These are phyloP conservation scores for Caenorhabditis becei DNA, from an alignment of 2,888 invertebrate genomes.

Conservation along the genomic window DNA sequence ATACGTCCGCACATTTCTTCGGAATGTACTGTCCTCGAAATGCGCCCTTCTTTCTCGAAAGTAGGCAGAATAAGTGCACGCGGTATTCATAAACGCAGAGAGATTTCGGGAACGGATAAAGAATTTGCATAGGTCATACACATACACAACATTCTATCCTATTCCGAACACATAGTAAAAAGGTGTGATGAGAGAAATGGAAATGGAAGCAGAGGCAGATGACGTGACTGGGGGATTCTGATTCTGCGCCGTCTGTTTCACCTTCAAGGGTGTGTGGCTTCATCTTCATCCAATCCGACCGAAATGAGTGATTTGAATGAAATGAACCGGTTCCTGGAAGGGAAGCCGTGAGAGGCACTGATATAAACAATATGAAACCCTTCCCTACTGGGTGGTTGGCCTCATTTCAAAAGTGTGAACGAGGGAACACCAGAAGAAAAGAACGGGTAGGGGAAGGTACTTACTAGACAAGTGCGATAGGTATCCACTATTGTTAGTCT, in stretches of 20 bases:
- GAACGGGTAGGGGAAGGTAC: conserved; percentile 5
- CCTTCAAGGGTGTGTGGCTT: conserved; percentile 21
- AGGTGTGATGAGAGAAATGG: conserved; percentile 37
- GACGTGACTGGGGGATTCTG: conserved; percentile 23
- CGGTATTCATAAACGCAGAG: conserved; percentile 47
- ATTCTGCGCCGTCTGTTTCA: conserved; percentile 39
- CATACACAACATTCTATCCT: conserved; percentile 35
- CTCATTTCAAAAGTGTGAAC: conserved; percentile 1
- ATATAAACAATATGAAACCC: conserved; percentile 34
- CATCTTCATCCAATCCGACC: conserved; percentile 45
- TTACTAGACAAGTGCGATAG: conserved; percentile 9
- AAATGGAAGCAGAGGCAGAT: conserved; percentile 2
- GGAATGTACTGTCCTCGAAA: conserved; percentile 42
- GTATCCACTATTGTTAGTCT: neutral
- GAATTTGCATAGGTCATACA: conserved; percentile 58
- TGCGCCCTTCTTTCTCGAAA: conserved; percentile 19
- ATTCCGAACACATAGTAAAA: conserved; percentile 40
- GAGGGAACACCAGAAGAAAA: neutral
- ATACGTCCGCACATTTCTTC: neutral
- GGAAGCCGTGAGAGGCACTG: conserved; percentile 11
- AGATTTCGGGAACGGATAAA: conserved; percentile 49
- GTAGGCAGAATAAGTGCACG: conserved; percentile 17
- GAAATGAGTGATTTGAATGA: conserved; percentile 54
- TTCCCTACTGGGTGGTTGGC: conserved; percentile 12
- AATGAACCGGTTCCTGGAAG: conserved; percentile 42